Evolutionary conservation across 1,140 invertebrate genomes (phyloP).

Genomic region (Drosophila rhopaloa): DNA sequence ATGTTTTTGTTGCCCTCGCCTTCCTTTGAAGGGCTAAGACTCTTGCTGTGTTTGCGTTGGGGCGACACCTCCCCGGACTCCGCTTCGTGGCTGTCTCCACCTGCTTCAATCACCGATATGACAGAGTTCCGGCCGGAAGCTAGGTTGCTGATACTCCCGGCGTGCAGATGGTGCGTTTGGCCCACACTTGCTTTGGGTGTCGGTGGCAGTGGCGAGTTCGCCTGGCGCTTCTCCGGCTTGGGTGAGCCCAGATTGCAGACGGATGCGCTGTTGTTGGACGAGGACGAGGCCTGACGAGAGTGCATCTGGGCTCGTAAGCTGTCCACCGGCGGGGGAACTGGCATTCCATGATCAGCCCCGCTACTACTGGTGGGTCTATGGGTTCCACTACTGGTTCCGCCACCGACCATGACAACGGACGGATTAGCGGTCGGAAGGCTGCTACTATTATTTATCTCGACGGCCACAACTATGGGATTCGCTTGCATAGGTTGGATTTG

Average conservation of each 20-base stretch:
- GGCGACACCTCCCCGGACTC: constrained; percentile 61
- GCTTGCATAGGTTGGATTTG: constrained; percentile 90
- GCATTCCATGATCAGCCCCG: constrained; percentile 48
- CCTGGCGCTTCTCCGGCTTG: constrained; percentile 94
- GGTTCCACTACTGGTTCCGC: constrained; percentile 3
- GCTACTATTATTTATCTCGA: constrained; percentile 85
- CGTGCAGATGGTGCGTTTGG: constrained; percentile 62
- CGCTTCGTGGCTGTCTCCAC: constrained; percentile 71
- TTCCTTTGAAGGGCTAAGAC: constrained; percentile 87
- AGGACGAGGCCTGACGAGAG: constrained; percentile 87
- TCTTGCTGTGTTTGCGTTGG: constrained; percentile 84
- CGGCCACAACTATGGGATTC: constrained; percentile 86
- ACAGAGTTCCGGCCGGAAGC: constrained; percentile 84
- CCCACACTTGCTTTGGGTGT: constrained; percentile 86
- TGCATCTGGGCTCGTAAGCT: constrained; percentile 81
- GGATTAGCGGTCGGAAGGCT: constrained; percentile 26
- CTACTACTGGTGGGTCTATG: constrained; percentile 44
- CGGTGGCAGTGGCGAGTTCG: constrained; percentile 92
- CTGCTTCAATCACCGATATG: constrained; percentile 80
- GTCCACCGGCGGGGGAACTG: constrained; percentile 77
- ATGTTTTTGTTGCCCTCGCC: constrained; percentile 90
- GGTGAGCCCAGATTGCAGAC: constrained; percentile 91
- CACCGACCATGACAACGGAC: constrained; percentile 1
- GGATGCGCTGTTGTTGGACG: constrained; percentile 90
- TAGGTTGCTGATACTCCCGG: constrained; percentile 74